Evolutionary conservation across 1,140 invertebrate species (phyloP).

Genomic region (Eumaeus atala): DNA sequence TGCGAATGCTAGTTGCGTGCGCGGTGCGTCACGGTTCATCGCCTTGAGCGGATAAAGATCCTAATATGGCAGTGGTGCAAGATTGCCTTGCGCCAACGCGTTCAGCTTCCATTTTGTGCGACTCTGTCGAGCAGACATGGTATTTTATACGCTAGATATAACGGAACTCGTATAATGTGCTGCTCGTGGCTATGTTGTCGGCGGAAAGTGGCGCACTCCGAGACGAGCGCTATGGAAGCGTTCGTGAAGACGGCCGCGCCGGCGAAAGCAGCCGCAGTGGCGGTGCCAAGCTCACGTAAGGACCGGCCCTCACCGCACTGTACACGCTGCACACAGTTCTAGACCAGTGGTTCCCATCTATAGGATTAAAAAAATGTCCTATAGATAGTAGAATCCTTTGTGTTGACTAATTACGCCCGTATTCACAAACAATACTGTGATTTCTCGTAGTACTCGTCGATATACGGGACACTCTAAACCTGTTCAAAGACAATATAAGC

Average conservation of each 20-base stretch:
- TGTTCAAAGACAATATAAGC: too few species aligned
- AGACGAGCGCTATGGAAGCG: conserved; percentile 37
- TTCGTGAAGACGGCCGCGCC: conserved; percentile 42
- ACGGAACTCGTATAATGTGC: conserved; percentile 20
- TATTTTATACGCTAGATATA: conserved; percentile 23
- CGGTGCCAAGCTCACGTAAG: conserved; percentile 51
- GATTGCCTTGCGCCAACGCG: conserved; percentile 66
- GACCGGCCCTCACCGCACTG: background rate
- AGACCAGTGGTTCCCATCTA: too few species aligned
- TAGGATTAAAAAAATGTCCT: too few species aligned
- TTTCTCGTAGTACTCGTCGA: too few species aligned
- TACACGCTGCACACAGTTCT: too few species aligned
- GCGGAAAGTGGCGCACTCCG: conserved; percentile 52
- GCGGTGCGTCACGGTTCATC: conserved; percentile 65
- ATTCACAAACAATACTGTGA: too few species aligned
- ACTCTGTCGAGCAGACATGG: conserved; percentile 45
- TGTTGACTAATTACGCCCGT: conserved; percentile 17
- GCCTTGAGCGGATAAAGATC: conserved; percentile 66
- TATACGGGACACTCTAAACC: too few species aligned
- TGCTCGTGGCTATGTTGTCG: conserved; percentile 63
- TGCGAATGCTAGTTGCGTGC: conserved; percentile 24
- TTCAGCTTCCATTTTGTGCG: conserved; percentile 41
- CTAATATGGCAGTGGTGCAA: conserved; percentile 60
- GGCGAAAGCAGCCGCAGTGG: conserved; percentile 18
- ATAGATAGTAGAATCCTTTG: background rate